Percentiles rank a stretch among this genome's conserved stretches.
phyloP scores from a whole-genome alignment of 2,113 vertebrate species.

The Emydura subglobosa region DNA sequence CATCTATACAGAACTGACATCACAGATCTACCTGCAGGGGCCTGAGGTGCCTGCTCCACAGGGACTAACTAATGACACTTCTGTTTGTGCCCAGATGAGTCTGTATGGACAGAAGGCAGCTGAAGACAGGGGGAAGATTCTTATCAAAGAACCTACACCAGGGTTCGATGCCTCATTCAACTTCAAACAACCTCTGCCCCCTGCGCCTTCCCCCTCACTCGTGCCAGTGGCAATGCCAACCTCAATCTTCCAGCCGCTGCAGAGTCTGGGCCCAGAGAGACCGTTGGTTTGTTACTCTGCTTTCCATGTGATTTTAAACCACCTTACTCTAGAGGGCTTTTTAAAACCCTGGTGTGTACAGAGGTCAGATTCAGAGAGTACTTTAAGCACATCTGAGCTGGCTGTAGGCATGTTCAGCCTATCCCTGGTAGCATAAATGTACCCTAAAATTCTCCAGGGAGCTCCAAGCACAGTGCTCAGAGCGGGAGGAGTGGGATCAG shows the following conservation, averaged over 20 bases:
- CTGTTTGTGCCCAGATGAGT: neutral
- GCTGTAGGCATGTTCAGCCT: neutral
- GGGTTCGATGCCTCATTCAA: neutral
- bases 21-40: neutral
- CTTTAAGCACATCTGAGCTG: too few species aligned
- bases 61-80: neutral
- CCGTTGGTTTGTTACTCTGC: neutral
- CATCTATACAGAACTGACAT: neutral
- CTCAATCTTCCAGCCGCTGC: neutral
- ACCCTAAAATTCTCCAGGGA: neutral
- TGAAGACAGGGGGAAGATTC: conserved; percentile 50
- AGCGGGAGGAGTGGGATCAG: neutral
- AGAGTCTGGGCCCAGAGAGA: neutral
- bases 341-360: neutral
- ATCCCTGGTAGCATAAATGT: neutral
- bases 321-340: neutral
- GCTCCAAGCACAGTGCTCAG: neutral
- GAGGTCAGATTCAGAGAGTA: neutral
- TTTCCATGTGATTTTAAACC: neutral
- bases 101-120: conserved; percentile 1
- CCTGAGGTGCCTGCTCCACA: neutral
- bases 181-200: neutral
- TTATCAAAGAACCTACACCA: neutral
- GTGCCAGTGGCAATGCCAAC: neutral
- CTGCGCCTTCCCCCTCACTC: neutral